Evolutionary conservation across 2,888 invertebrate genomes (phyloP).

Genomic region (Cerceris ruficornis): DNA sequence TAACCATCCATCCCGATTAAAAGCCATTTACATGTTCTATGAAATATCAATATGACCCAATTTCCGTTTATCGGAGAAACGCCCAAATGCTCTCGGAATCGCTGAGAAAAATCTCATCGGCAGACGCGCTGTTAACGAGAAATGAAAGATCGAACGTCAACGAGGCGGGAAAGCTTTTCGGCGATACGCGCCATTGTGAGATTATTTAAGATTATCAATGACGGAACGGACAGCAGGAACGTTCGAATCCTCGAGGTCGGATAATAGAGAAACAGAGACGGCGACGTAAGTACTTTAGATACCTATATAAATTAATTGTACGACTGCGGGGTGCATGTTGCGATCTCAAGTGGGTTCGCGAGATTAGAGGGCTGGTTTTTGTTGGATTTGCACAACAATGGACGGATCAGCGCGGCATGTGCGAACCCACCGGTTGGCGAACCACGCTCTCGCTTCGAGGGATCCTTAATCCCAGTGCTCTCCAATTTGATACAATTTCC

Average conservation of each 20-base stretch:
- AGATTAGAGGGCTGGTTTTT: slow-evolving; percentile 80
- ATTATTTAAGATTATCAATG: slow-evolving; percentile 65
- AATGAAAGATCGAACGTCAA: background rate
- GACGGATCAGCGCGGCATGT: slow-evolving; percentile 78
- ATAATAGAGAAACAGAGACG: slow-evolving; percentile 22
- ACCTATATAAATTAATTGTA: slow-evolving; percentile 80
- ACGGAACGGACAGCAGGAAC: slow-evolving; percentile 45
- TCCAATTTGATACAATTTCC: slow-evolving; percentile 79
- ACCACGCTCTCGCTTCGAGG: slow-evolving; percentile 69
- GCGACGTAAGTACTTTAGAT: slow-evolving; percentile 70
- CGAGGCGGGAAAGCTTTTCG: slow-evolving; percentile 19
- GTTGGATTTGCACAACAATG: slow-evolving; percentile 82
- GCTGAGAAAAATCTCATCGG: background rate
- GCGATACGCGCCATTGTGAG: slow-evolving; percentile 19
- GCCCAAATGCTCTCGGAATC: background rate
- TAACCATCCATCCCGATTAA: no score
- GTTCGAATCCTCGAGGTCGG: slow-evolving; percentile 3
- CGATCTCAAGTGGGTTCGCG: slow-evolving; percentile 77
- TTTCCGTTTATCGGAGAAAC: background rate
- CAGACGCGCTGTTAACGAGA: background rate
- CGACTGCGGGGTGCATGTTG: slow-evolving; percentile 70
- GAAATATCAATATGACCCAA: no score
- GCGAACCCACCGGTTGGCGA: slow-evolving; percentile 72
- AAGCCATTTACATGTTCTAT: no score
- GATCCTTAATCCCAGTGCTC: slow-evolving; percentile 77